phyloP scores from a whole-genome alignment of 2,797 vertebrate genomes.

The Tadarida brasiliensis region DNA sequence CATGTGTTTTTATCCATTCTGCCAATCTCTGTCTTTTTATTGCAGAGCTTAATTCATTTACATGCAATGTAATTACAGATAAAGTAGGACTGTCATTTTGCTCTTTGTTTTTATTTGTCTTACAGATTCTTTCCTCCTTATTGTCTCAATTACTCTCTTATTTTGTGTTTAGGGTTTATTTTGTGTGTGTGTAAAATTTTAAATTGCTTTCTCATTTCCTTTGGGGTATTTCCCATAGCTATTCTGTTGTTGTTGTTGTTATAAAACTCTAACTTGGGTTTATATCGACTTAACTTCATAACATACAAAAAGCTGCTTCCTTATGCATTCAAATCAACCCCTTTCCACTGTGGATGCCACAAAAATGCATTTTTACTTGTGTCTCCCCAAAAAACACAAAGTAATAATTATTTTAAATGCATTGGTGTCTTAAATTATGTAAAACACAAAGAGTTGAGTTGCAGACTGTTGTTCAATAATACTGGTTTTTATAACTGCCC shows the following conservation, averaged over 20 bases:
- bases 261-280: not conserved
- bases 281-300: not conserved
- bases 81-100: not conserved
- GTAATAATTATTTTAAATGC: not conserved
- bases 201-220: not conserved
- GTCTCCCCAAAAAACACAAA: not conserved
- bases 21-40: too few relatives aligned
- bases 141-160: not conserved
- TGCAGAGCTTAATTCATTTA: too few relatives aligned
- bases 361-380: not conserved
- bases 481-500: not conserved
- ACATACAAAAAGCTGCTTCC: not conserved
- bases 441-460: not conserved
- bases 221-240: not conserved
- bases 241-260: too few relatives aligned
- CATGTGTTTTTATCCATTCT: too few relatives aligned
- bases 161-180: not conserved
- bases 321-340: not conserved
- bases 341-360: not conserved
- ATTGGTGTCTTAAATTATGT: not conserved
- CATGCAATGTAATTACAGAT: not conserved
- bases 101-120: not conserved
- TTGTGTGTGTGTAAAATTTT: not conserved
- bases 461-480: not conserved
- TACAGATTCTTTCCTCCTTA: not conserved